Base-by-base conservation (phyloP, 2,888 invertebrate genomes). In the Priocnemis perturbator region DNA sequence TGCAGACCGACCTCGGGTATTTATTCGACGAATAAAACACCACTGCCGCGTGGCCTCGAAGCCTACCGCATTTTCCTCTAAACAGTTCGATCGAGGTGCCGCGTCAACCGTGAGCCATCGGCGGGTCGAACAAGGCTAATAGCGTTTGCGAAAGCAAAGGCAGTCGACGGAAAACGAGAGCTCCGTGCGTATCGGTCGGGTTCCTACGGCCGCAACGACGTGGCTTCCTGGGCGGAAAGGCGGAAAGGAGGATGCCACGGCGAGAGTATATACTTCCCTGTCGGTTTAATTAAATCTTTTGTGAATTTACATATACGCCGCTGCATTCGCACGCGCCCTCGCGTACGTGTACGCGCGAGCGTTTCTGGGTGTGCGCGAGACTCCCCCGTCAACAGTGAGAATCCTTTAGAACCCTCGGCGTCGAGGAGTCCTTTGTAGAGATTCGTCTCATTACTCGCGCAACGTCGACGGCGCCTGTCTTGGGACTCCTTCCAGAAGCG, bases 281-380 rank as follows among this genome's bases (percentile, higher is more conserved):
- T 77, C 79, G 79, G 84, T 85, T 87, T 87, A 88, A 88, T 88
- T 87, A 88, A 88, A 88, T 88, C 87, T 84, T 87, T 84, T 81
- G 81, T 77, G 83, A 86, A 88, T 88, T 87, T 86, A 83, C 87
- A 86, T 88, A 81, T 75, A 81, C 78, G 76, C 21, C 30, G n/a
- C n/a, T n/a, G n/a, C n/a, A n/a, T n/a, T n/a, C n/a, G n/a, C n/a
- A n/a, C n/a, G n/a, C 26, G 7, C 26, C 3, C 26, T 26, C 26
- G 3, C 37, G 37, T 56, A n/a, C 11, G 11, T 37, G 17, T 9
- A n/a, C 15, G 7, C 4, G 9, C n/a, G 3, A 4, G 37, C 21
- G 2, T 5, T 4, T 15, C 20, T 4, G 26, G 14, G 26, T 55
- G 9, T 15, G 26, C 5, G 11, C 15, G 20, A 3, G 4, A 55